These are phyloP conservation scores for Tonatia bakeri DNA, from an alignment of 2,113 vertebrate species.

Conservation along the genomic window DNA sequence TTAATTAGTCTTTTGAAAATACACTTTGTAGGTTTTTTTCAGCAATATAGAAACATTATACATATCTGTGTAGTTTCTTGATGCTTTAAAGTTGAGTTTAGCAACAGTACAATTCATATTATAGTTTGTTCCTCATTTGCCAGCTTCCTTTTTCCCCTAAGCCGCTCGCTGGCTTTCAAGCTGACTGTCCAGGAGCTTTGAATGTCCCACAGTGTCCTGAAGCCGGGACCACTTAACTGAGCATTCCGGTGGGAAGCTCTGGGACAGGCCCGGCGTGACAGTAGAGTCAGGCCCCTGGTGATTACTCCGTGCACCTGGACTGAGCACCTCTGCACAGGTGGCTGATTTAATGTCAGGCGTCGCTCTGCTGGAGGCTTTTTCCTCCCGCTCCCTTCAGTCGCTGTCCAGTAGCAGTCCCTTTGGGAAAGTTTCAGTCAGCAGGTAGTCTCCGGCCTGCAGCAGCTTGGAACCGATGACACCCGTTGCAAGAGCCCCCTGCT, in stretches of 20 bases:
- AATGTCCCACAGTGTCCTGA: neutral
- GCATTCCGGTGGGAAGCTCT: neutral
- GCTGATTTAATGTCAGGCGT: neutral
- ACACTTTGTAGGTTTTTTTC: neutral
- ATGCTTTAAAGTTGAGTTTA: neutral
- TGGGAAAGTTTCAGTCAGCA: neutral
- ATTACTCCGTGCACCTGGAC: fast-evolving
- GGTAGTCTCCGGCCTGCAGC: neutral
- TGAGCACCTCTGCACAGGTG: neutral
- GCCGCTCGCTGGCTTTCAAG: neutral
- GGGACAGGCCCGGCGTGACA: fast-evolving
- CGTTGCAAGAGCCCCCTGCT: no score
- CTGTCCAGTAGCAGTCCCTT: neutral
- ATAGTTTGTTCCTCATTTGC: neutral
- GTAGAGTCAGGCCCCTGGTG: neutral
- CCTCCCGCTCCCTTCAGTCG: neutral
- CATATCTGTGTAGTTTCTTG: neutral
- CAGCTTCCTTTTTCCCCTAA: neutral
- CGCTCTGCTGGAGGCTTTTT: neutral
- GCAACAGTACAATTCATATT: neutral
- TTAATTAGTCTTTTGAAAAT: neutral
- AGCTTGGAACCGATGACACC: neutral
- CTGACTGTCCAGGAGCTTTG: neutral
- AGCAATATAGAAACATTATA: neutral
- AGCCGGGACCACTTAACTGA: neutral